Evolutionary conservation across 2,888 invertebrate species (phyloP), one percentile per base, ranked within the genome.

Genomic region (Lithosia quadra): DNA sequence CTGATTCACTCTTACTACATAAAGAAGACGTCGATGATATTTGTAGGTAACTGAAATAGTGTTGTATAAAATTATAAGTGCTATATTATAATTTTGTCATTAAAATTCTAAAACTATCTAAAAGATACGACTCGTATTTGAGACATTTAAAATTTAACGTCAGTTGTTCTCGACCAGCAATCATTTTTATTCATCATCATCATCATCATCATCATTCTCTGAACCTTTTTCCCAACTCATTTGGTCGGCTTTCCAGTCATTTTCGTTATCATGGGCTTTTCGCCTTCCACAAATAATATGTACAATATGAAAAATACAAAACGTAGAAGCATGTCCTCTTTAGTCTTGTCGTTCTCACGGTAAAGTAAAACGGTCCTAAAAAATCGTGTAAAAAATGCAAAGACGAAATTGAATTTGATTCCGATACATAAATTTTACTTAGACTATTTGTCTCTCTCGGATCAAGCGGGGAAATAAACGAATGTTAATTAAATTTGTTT

Each of bases 341-440:
- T 83, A 81, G 76, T 72, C 86, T 88, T 82, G 81, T 84, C 82
- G 74, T 81, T 75, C 75, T 82, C 81, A 86, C 84, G 84, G 84
- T 79, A 83, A 87, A 87, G 83, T 85, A 88, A 89, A 88, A 84
- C 86, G 87, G 87, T 86, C 88, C 87, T 90, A 91, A 92, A 92
- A 90, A 92, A 90, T 91, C 91, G 90, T 90, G 90, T 90, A 92
- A 92, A 93, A 93, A 94, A 92, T 93, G 91, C 92, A 92, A 93
- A 93, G 90, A 87, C 94, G 90, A 94, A 93, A 94, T 93, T 92
- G 93, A 94, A 94, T 94, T 93, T 94, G 93, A 93, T 93, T 94
- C 93, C 93, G 91, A 94, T 93, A 94, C 93, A 94, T 94, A 94
- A 94, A 94, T 94, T 94, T 94, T 90, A 94, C 94, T 94, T 92